Percentiles rank a stretch among this genome's conserved stretches.
phyloP scores from a whole-genome alignment of 2,113 vertebrate genomes.

The Puma concolor region DNA sequence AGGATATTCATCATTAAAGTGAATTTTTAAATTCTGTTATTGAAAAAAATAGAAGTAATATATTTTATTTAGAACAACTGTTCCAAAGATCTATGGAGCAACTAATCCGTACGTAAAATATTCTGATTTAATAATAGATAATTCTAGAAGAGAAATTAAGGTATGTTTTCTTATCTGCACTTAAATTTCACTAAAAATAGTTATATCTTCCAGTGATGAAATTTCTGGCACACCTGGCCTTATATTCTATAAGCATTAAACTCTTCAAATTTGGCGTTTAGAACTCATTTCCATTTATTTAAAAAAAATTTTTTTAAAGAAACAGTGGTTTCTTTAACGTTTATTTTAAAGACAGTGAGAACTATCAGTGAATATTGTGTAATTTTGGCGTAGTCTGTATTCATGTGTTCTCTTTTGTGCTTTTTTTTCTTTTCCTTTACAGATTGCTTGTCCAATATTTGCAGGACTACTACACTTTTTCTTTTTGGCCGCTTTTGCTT shows the following conservation, averaged over 20 bases:
- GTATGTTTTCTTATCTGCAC: conserved; percentile 11
- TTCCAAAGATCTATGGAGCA: conserved; percentile 22
- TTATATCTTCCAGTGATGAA: background rate
- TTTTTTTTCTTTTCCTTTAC: conserved; percentile 73
- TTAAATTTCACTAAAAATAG: conserved; percentile 24
- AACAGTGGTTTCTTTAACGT: background rate
- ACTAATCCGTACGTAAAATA: conserved; percentile 48
- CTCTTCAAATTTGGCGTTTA: conserved; percentile 33
- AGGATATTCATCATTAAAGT: conserved; percentile 47
- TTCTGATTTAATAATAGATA: conserved; percentile 57
- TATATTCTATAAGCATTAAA: background rate
- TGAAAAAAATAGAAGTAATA: conserved; percentile 52
- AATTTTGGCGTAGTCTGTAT: background rate
- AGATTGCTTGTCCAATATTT: conserved; percentile 98
- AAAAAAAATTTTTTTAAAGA: background rate
- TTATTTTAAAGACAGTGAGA: background rate
- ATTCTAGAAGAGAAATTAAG: background rate
- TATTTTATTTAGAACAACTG: background rate
- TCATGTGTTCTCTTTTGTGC: conserved; percentile 37
- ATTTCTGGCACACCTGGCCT: background rate
- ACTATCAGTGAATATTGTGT: background rate
- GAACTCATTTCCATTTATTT: background rate
- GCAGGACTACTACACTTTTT: conserved; percentile 98
- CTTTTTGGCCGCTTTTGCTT: conserved; percentile 98
- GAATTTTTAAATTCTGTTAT: conserved; percentile 5